Evolutionary conservation across 1,140 invertebrate genomes (phyloP), one percentile per base, ranked within the genome.

Genomic region (Brachionus paranguensis): DNA sequence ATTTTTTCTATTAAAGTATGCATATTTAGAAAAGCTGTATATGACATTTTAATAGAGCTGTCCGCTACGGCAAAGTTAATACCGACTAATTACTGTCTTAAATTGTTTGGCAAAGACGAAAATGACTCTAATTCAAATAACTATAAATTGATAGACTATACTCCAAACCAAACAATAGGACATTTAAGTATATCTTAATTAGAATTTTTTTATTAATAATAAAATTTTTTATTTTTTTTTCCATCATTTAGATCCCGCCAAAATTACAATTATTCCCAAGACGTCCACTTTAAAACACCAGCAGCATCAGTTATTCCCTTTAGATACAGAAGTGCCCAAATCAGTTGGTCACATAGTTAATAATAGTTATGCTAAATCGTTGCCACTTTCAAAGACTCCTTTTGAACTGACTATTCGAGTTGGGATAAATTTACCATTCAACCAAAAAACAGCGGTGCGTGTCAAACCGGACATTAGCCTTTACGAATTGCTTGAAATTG

Each of bases 1-100:
- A 53, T 79, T 24, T 78, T 55, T 27, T 41, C 11, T 79, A 17
- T n/a, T 33, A 53, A 79, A 64, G 6, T 60, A 64, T 60, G 1
- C 64, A 45, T 27, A 33, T 64, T 24, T 17, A 81, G 78, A 45
- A 81, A 81, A 81, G 78, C 78, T 20, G 64, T 81, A 29, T 81
- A 81, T 81, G 78, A 81, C 43, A 64, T 81, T 64, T 47, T 81
- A 41, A 64, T 81, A 20, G 78, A 81, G 64, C 37, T 81, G 29
- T 60, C 78, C 20, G 78, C 78, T 29, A 65, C 78, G 37, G 78
- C 78, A 8, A 81, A 81, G 43, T 17, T 81, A 81, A 64, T 81
- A 81, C 78, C 78, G 1, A 81, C 78, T 68, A 81, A 81, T 81
- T 81, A 81, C 37, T 64, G 50, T 60, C 78, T 81, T 43, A 81